Conservation (phyloP, 2,113 vertebrate species). For the Phyllostomus hastatus region DNA sequence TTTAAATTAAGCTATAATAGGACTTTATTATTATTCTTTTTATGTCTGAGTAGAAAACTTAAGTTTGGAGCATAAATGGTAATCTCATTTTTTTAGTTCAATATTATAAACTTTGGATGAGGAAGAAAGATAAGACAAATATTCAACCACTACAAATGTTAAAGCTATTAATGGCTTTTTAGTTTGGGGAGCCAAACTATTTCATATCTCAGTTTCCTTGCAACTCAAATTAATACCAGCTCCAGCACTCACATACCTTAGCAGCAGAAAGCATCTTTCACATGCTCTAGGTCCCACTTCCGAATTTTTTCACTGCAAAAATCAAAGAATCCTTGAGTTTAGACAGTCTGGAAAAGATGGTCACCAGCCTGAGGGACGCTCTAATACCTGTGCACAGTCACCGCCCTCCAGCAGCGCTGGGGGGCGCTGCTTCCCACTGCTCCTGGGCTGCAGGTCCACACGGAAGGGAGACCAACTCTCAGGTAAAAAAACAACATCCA, state of each 20-base stretch:
- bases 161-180: background rate
- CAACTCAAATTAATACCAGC: background rate
- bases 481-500: background rate
- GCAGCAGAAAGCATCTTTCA: background rate
- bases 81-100: background rate
- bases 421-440: background rate
- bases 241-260: background rate
- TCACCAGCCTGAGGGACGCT: background rate
- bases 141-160: background rate
- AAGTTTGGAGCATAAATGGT: background rate
- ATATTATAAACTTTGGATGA: background rate
- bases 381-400: background rate
- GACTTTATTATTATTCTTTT: background rate
- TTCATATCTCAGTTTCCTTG: background rate
- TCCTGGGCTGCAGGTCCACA: background rate
- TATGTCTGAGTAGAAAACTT: background rate
- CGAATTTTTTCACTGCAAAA: background rate
- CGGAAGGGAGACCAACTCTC: background rate
- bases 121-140: background rate
- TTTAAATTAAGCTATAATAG: background rate
- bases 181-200: background rate
- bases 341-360: background rate
- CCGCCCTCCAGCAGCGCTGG: background rate
- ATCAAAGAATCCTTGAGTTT: background rate
- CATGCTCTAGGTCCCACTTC: background rate